Base-by-base conservation (phyloP, 2,888 invertebrate species). In the Scaptomyza tumidula region DNA sequence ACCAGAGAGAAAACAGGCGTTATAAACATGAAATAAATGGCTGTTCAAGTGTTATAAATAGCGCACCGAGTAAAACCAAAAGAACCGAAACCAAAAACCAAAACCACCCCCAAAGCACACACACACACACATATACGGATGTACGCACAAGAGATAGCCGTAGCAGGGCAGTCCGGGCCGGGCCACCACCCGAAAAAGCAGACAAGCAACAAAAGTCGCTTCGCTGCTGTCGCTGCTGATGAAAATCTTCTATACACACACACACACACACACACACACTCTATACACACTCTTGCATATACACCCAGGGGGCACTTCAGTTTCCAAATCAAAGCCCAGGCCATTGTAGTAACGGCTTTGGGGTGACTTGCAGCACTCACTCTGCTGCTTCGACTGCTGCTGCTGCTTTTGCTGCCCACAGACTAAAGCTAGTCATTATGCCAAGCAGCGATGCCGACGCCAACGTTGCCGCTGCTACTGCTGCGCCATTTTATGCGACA, bases 121-220 rank as follows among this genome's bases (percentile, higher is more conserved):
- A 56, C 35, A 27, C 54, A 48, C 46, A 46, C 29, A 27, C 46
- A 35, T n/a, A 13, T 31, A 14, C 19, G 27, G 29, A 24, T 27
- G 45, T 39, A 48, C 46, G 33, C 67, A 43, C 41, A 64, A 59
- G 62, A 76, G 65, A 76, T 69, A 72, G 62, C 54, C 65, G 59
- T 56, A 31, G 59, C 39, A 49, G 55, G 52, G 33, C 52, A 60
- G 50, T 33, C 45, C 44, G 10, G 49, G 45, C 44, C 41, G 56
- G 64, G 82, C 83, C 83, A 86, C 86, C 86, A 86, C 83, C 83
- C 86, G 24, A 71, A 85, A 83, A 71, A 58, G 55, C 78, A 82
- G 83, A 82, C 79, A 78, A 68, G 62, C 69, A 74, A 74, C 80
- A 81, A 78, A 80, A 39, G 81, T 75, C 48, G 75, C 63, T 55